Evolutionary conservation across 1,140 invertebrate species (phyloP).

Genomic region (Ruditapes philippinarum): DNA sequence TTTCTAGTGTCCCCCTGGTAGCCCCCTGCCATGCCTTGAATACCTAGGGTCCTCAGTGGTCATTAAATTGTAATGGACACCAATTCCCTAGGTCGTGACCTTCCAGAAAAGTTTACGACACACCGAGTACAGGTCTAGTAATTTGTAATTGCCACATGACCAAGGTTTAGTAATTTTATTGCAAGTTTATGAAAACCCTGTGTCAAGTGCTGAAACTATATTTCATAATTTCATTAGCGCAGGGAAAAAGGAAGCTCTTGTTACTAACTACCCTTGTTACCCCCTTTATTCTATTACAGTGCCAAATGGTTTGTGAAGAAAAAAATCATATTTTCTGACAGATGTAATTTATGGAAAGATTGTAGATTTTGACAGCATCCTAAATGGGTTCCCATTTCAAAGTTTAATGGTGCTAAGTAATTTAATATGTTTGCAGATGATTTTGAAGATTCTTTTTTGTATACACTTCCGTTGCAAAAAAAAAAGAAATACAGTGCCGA

Average conservation of each 20-base stretch:
- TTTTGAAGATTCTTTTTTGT: background rate
- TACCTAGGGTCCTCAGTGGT: slow-evolving; percentile 29
- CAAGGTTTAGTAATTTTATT: background rate
- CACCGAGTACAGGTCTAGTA: background rate
- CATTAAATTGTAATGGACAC: slow-evolving; percentile 71
- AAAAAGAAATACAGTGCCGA: no score
- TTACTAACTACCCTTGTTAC: background rate
- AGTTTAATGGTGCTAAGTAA: slow-evolving; percentile 46
- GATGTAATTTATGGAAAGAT: slow-evolving; percentile 22
- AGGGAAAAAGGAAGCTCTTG: background rate
- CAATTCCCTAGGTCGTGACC: slow-evolving; percentile 63
- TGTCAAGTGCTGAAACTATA: background rate
- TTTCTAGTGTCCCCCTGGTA: background rate
- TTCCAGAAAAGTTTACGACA: slow-evolving; percentile 30
- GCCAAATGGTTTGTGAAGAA: slow-evolving; percentile 23
- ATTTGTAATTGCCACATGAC: slow-evolving; percentile 5
- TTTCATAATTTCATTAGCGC: background rate
- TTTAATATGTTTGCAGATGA: slow-evolving; percentile 2
- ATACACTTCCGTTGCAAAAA: background rate
- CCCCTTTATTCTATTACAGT: background rate
- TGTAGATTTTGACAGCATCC: slow-evolving; percentile 36
- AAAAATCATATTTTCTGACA: slow-evolving; percentile 26
- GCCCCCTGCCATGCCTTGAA: slow-evolving; percentile 46
- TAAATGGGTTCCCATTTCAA: slow-evolving; percentile 35
- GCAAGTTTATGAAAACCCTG: background rate